phyloP scores from a whole-genome alignment of 2,797 vertebrate species.

The Sebastes kiyomatsui region DNA sequence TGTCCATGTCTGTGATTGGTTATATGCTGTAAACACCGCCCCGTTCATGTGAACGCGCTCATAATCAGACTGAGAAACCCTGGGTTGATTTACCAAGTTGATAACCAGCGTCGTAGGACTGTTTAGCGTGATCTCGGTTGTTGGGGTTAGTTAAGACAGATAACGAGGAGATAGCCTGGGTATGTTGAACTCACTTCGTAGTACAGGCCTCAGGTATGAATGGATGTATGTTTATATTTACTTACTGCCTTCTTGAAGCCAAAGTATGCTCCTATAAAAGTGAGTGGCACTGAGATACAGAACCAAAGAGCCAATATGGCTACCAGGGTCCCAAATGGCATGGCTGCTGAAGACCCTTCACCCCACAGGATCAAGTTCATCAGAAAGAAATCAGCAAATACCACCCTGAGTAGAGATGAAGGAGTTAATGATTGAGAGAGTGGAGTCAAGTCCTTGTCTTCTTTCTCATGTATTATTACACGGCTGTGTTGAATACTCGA shows the following conservation, averaged over 20 bases:
- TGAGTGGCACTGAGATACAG: slow-evolving; percentile 94
- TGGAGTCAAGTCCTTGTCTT: neutral
- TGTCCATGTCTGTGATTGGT: too few species aligned
- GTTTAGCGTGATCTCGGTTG: too few species aligned
- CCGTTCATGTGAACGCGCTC: too few species aligned
- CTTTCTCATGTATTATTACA: neutral
- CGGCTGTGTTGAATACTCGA: too few species aligned
- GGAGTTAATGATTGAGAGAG: neutral
- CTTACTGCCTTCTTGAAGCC: slow-evolving; percentile 94
- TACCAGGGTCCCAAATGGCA: slow-evolving; percentile 93
- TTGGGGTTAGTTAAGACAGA: too few species aligned
- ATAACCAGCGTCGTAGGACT: too few species aligned
- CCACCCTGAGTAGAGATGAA: slow-evolving; percentile 81
- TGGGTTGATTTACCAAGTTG: too few species aligned
- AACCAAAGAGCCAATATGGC: slow-evolving; percentile 95
- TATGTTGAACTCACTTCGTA: too few species aligned
- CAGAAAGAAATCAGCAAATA: slow-evolving; percentile 94
- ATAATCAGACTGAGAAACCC: too few species aligned
- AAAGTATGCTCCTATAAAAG: slow-evolving; percentile 93
- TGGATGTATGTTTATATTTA: slow-evolving; percentile 19
- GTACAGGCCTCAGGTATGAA: too few species aligned
- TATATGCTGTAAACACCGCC: too few species aligned
- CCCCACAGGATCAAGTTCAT: slow-evolving; percentile 97
- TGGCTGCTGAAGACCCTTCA: slow-evolving; percentile 93
- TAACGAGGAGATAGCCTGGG: too few species aligned